Conservation (phyloP, 2,113 vertebrate species). For the Platycercus adscitus region DNA sequence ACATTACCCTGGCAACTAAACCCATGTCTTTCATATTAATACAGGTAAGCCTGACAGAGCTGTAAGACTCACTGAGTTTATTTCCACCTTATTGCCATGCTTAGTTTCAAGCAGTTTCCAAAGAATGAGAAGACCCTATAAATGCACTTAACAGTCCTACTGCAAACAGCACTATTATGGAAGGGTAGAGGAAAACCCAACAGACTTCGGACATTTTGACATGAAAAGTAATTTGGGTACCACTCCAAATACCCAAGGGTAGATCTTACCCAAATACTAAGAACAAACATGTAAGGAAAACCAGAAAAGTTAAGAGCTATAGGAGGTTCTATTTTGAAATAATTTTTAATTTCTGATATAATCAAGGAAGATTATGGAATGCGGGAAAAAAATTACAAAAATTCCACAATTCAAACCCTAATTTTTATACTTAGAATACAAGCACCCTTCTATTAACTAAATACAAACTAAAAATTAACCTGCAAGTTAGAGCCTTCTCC, state of each 20-base stretch:
- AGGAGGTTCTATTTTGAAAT: not conserved
- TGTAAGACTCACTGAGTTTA: rapidly evolving
- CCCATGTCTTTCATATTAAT: not conserved
- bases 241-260: not conserved
- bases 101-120: not conserved
- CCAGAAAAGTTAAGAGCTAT: not conserved
- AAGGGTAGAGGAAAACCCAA: not conserved
- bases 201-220: not conserved
- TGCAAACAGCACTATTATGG: rapidly evolving
- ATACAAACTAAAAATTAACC: not conserved
- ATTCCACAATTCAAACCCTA: not conserved
- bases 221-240: not conserved
- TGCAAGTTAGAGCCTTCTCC: not conserved
- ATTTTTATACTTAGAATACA: not conserved
- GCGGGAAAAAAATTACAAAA: not conserved
- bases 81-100: not conserved
- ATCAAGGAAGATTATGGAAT: not conserved
- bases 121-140: not conserved
- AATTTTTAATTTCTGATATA: not conserved
- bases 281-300: not conserved
- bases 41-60: not conserved
- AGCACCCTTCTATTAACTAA: not conserved
- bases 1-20: not conserved
- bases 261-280: not conserved
- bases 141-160: not conserved